Percentiles rank a stretch among this genome's conserved stretches.
Conservation (phyloP, 2,797 vertebrate genomes). For the Mus minutoides region DNA sequence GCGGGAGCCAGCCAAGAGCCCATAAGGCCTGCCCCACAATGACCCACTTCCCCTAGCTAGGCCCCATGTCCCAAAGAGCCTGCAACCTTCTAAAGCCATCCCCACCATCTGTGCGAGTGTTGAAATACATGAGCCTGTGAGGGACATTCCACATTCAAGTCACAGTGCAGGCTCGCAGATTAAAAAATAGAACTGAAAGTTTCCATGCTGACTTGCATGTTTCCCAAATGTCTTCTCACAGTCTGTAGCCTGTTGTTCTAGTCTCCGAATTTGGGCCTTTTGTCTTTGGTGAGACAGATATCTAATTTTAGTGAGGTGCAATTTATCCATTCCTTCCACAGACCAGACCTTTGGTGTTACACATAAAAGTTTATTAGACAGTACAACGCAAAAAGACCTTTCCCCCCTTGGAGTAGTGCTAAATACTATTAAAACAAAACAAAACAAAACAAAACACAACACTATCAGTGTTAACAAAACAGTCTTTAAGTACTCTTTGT, state of each 20-base stretch:
- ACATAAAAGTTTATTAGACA: not conserved
- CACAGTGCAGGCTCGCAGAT: not conserved
- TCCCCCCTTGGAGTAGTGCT: too few species aligned
- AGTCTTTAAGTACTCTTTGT: not conserved
- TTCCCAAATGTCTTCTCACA: not conserved
- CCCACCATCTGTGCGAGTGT: not conserved
- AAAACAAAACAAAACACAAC: not conserved
- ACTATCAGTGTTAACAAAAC: not conserved
- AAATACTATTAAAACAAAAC: not conserved
- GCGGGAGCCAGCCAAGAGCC: not conserved
- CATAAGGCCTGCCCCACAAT: not conserved
- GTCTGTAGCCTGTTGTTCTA: not conserved
- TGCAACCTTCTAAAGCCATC: not conserved
- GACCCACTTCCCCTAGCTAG: not conserved
- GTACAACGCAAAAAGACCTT: not conserved
- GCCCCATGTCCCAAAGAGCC: not conserved
- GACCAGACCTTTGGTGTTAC: not conserved
- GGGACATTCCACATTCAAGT: not conserved
- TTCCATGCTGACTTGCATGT: not conserved
- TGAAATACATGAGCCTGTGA: not conserved
- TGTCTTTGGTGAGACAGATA: not conserved
- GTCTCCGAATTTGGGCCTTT: not conserved
- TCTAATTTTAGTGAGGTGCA: not conserved
- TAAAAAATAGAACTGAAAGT: not conserved
- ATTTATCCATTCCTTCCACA: not conserved